A percentile compares a stretch with the other conserved stretches of the same genome.
Evolutionary conservation across 2,797 vertebrate genomes (phyloP).

Genomic region (Falco rusticolus): DNA sequence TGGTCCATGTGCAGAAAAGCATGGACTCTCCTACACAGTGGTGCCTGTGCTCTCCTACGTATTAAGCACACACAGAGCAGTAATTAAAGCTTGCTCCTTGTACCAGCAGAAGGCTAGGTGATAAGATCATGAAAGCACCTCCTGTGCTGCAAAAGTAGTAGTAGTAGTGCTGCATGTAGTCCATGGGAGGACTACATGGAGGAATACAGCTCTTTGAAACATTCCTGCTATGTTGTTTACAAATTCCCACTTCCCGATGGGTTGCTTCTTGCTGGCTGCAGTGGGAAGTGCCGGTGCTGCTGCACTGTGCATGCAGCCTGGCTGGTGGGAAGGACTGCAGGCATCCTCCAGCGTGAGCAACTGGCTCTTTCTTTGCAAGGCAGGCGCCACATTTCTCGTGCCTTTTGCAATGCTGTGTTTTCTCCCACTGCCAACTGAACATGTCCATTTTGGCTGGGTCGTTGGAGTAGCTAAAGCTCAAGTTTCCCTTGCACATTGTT

Average conservation of each 20-base stretch:
- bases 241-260: neutral
- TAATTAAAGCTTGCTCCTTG: neutral
- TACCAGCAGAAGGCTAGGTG: neutral
- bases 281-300: neutral
- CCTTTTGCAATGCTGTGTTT: neutral
- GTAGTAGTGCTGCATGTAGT: neutral
- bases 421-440: neutral
- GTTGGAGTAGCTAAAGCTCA: neutral
- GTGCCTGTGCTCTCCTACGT: neutral
- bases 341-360: neutral
- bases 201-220: neutral
- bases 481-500: neutral
- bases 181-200: neutral
- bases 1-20: neutral
- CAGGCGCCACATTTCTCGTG: neutral
- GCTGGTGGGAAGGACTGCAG: neutral
- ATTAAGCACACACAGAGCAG: neutral
- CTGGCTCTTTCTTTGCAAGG: neutral
- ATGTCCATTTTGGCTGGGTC: neutral
- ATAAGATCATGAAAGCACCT: neutral
- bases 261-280: neutral
- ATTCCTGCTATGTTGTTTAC: neutral
- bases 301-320: neutral
- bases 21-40: neutral
- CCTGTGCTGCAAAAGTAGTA: neutral